A percentile compares a stretch with the other conserved stretches of the same genome.
Evolutionary conservation across 2,113 vertebrate species (phyloP).

Genomic region (Indicator indicator): DNA sequence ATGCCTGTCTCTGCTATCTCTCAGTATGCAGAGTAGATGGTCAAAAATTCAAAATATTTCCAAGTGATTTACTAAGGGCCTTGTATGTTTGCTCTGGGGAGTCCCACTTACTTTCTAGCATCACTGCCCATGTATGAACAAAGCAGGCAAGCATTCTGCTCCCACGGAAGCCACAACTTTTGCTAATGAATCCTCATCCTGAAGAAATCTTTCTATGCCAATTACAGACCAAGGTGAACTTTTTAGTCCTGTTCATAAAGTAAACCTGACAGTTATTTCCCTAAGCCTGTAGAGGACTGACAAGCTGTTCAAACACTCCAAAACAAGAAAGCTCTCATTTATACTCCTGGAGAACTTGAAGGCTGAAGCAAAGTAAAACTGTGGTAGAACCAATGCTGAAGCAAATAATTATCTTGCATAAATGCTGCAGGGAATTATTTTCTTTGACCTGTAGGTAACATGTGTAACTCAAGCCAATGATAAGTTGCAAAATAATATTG

Average conservation of each 20-base stretch:
- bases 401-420: not conserved
- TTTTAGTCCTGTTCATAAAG: not conserved
- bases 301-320: not conserved
- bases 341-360: not conserved
- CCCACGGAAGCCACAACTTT: not conserved
- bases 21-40: not conserved
- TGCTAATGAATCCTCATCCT: not conserved
- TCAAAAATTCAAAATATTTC: not conserved
- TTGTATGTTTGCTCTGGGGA: not conserved
- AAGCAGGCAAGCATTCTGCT: not conserved
- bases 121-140: not conserved
- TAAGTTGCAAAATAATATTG: not conserved
- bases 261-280: not conserved
- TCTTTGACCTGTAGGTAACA: not conserved
- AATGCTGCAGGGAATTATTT: not conserved
- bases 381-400: not conserved
- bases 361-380: not conserved
- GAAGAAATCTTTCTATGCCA: not conserved
- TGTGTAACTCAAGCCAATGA: fast-evolving
- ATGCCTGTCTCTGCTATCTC: not conserved
- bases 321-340: not conserved
- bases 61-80: not conserved
- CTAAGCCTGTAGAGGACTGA: not conserved
- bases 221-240: not conserved
- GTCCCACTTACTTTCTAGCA: not conserved